Base-by-base conservation (phyloP, 2,888 invertebrate species). In the Chrysodeixis includens region DNA sequence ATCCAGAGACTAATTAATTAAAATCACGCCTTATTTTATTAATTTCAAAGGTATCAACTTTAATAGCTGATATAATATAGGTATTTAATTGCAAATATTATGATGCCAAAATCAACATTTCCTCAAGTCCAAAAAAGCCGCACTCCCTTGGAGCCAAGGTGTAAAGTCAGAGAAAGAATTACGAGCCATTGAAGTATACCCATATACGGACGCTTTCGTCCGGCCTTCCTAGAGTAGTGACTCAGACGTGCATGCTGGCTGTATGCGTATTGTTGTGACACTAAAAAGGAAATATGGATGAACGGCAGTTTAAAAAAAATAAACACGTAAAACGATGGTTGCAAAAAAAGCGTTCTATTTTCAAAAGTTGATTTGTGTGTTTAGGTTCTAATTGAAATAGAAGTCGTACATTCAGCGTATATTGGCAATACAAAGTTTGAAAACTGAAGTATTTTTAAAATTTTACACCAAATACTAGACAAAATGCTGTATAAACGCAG, bases 201-300 rank as follows among this genome's bases (percentile, higher is more conserved):
- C 90, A 69, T 90, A 82, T 88, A 86, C 64, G 86, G 88, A 73
- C 63, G 76, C 87, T 91, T 90, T 90, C 85, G 83, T 84, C 79
- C 80, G 88, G 86, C 92, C 92, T 90, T 90, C 87, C 83, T 67
- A 65, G 74, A 70, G 66, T 67, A 40, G 76, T 87, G 88, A 89
- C 77, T 88, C 89, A 87, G 66, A 69, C 66, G 67, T 6, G 26
- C 26, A 26, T 6, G 26, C 61, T 64, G 26, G 40, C 56, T 56
- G 56, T 61, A 55, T 58, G 49, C 52, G 26, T 62, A 64, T 56
- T 69, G 64, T 69, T 59, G 30, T 52, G 30, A 9, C 44, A 59
- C 66, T 77, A 62, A 72, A 66, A 72, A 64, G 66, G 70, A 62
- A 73, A 75, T 69, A 46, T 69, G 65, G 70, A 73, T 69, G 55